Percentiles rank a stretch among this genome's conserved stretches.
Evolutionary conservation across 2,113 vertebrate genomes (phyloP).

Genomic region (Numenius arquata): DNA sequence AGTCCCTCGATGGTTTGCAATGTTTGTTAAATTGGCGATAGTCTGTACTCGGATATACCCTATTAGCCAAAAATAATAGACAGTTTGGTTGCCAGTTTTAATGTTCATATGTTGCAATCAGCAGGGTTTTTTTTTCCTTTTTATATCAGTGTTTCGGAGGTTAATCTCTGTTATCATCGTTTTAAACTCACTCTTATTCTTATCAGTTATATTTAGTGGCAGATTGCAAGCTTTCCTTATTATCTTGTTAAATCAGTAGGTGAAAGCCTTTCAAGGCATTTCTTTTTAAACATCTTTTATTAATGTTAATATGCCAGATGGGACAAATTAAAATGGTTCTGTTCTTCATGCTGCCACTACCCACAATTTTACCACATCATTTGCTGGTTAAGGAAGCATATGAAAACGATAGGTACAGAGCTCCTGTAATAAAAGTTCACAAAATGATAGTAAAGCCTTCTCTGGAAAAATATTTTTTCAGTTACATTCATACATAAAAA

Average conservation of each 20-base stretch:
- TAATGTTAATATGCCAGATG: conserved; percentile 85
- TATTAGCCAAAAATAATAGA: conserved; percentile 68
- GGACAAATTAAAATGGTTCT: conserved; percentile 82
- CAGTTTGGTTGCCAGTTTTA: conserved; percentile 57
- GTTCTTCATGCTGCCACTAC: conserved; percentile 77
- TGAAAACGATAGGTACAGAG: conserved; percentile 73
- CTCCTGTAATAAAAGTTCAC: conserved; percentile 64
- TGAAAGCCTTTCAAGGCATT: conserved; percentile 79
- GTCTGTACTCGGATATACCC: conserved; percentile 4
- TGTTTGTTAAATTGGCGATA: conserved; percentile 46
- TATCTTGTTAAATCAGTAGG: conserved; percentile 84
- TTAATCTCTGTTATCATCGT: conserved; percentile 72
- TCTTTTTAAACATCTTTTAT: conserved; percentile 81
- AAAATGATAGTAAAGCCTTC: conserved; percentile 44
- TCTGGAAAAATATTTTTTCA: conserved; percentile 21
- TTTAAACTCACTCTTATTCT: conserved; percentile 70
- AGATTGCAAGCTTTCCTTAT: conserved; percentile 81
- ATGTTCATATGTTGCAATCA: conserved; percentile 64
- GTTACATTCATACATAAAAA: conserved; percentile 1
- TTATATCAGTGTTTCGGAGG: conserved; percentile 62
- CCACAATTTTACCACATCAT: conserved; percentile 80
- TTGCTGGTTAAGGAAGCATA: conserved; percentile 77
- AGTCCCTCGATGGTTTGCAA: conserved; percentile 14
- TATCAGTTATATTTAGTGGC: conserved; percentile 76
- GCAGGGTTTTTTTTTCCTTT: conserved; percentile 54